Evolutionary conservation across 2,797 vertebrate species (phyloP).

Genomic region (Mergus octosetaceus): DNA sequence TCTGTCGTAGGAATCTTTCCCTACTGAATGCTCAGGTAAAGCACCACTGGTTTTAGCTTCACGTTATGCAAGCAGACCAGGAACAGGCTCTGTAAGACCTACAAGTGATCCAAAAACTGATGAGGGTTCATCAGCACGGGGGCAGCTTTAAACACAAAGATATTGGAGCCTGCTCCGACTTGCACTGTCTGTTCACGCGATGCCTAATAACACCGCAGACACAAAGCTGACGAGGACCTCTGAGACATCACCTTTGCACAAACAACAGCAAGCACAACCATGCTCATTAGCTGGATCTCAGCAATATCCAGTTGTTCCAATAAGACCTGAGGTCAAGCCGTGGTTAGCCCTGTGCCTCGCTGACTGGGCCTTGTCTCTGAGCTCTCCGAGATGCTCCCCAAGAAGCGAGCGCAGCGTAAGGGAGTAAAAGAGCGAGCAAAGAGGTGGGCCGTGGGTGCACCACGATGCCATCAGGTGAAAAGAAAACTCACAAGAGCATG

Average conservation of each 20-base stretch:
- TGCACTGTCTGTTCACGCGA: background rate
- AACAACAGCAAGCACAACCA: background rate
- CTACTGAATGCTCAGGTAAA: background rate
- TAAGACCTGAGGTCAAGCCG: background rate
- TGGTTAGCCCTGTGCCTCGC: background rate
- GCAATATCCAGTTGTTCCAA: background rate
- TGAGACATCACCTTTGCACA: background rate
- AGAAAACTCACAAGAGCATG: background rate
- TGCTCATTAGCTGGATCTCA: background rate
- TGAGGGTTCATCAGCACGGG: background rate
- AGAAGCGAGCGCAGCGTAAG: rapidly evolving
- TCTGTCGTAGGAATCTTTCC: background rate
- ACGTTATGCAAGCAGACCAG: background rate
- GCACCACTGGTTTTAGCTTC: background rate
- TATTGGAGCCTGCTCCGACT: rapidly evolving
- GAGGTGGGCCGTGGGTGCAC: background rate
- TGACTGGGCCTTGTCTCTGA: background rate
- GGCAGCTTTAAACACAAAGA: background rate
- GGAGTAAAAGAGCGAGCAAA: background rate
- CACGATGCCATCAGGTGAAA: background rate
- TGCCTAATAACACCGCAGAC: background rate
- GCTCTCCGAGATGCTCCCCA: background rate
- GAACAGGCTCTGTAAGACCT: background rate
- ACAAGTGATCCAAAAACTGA: background rate
- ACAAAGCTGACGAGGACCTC: background rate